Conservation (phyloP, 2,113 vertebrate species). For the Sorex araneus region DNA sequence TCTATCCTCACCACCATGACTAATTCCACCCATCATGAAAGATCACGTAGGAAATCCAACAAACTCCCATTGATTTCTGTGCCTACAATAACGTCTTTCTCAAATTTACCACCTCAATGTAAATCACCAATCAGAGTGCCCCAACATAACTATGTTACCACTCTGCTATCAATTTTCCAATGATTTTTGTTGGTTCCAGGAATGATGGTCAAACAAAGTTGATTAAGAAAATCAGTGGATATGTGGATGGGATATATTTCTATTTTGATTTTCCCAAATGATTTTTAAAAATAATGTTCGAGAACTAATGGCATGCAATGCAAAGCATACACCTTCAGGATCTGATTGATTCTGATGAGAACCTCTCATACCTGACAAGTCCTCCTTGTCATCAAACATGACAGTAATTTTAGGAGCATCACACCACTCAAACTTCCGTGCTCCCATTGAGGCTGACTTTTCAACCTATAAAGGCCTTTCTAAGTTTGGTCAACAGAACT, state of each 20-base stretch:
- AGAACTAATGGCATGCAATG: not conserved
- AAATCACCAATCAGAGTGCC: not conserved
- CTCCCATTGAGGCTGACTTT: not conserved
- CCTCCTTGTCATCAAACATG: not conserved
- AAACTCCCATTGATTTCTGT: not conserved
- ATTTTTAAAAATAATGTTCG: slow-evolving; percentile 4
- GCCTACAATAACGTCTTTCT: not conserved
- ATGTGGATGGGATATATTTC: not conserved
- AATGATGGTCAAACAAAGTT: not conserved
- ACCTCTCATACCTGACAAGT: not conserved
- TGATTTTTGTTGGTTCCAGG: not conserved
- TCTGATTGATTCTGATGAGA: not conserved
- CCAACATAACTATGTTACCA: too few relatives aligned
- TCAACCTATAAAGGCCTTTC: slow-evolving; percentile 14
- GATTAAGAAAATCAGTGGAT: slow-evolving; percentile 11
- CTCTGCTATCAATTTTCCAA: not conserved
- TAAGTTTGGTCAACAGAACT: not conserved
- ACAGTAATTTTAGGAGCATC: not conserved
- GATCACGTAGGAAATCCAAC: not conserved
- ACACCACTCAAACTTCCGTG: not conserved
- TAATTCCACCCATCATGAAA: not conserved
- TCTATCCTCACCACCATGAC: not conserved
- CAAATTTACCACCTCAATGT: not conserved
- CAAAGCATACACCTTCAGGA: not conserved
- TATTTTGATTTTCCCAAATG: not conserved